Conservation (phyloP, 2,797 vertebrate species). For the Echeneis naucrates region DNA sequence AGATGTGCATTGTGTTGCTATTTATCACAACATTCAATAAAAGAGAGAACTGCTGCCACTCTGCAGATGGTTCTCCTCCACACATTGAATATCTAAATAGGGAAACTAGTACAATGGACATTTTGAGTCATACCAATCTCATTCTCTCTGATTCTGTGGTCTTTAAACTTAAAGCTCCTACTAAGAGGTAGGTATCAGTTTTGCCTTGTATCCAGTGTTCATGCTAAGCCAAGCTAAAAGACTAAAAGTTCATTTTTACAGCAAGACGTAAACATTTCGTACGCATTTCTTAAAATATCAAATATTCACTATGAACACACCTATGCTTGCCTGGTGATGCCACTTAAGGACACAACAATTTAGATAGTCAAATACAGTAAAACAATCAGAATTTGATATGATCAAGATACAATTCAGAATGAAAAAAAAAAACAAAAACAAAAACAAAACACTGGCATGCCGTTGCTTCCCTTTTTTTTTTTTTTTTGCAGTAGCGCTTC, state of each 20-base stretch:
- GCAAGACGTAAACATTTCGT: no score
- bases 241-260: not conserved
- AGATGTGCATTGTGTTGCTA: conserved; percentile 6
- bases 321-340: not conserved
- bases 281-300: not conserved
- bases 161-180: not conserved
- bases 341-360: no score
- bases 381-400: not conserved
- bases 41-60: conserved; percentile 22
- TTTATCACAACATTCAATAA: conserved; percentile 15
- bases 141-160: not conserved
- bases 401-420: conserved; percentile 15
- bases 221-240: not conserved
- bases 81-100: conserved; percentile 17
- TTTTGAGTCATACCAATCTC: not conserved
- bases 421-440: conserved; percentile 23
- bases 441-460: conserved; percentile 36
- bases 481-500: conserved; percentile 77
- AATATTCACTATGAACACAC: not conserved
- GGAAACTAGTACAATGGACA: no score
- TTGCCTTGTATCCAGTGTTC: not conserved
- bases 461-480: no score
- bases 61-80: conserved; percentile 21
- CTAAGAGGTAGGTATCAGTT: not conserved
- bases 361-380: not conserved